Evolutionary conservation across 2,888 invertebrate genomes (phyloP).

Genomic region (Falcaria lacertinaria): DNA sequence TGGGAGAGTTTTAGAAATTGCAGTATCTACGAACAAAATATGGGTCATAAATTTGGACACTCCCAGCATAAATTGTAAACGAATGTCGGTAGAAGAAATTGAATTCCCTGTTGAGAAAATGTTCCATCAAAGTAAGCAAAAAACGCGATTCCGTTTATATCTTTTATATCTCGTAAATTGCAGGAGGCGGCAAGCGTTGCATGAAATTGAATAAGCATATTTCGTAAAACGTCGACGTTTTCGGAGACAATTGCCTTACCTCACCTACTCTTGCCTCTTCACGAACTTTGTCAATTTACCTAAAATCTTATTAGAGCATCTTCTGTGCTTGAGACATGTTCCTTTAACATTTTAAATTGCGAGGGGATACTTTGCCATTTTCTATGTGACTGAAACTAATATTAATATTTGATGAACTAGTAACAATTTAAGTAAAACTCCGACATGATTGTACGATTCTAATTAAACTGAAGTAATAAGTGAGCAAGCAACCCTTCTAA

Average conservation of each 20-base stretch:
- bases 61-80: constrained; percentile 64
- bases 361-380: constrained; percentile 13
- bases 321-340: constrained; percentile 56
- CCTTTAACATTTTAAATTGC: constrained; percentile 39
- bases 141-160: constrained; percentile 80
- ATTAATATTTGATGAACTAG: background rate
- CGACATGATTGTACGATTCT: background rate
- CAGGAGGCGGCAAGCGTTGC: constrained; percentile 80
- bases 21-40: constrained; percentile 23
- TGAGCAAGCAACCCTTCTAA: constrained; percentile 49
- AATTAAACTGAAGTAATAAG: constrained; percentile 9
- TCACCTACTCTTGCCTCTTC: constrained; percentile 76
- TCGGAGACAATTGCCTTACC: constrained; percentile 80
- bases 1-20: constrained; percentile 4
- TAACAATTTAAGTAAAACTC: background rate
- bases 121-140: constrained; percentile 79
- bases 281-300: constrained; percentile 79
- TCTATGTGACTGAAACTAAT: background rate
- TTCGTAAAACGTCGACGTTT: constrained; percentile 80
- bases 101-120: constrained; percentile 77
- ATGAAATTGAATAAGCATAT: constrained; percentile 81
- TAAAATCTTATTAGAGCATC: constrained; percentile 73
- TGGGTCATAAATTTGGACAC: constrained; percentile 48
- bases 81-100: constrained; percentile 70
- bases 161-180: constrained; percentile 80